phyloP scores from a whole-genome alignment of 2,113 vertebrate species.

The Dipodomys spectabilis region DNA sequence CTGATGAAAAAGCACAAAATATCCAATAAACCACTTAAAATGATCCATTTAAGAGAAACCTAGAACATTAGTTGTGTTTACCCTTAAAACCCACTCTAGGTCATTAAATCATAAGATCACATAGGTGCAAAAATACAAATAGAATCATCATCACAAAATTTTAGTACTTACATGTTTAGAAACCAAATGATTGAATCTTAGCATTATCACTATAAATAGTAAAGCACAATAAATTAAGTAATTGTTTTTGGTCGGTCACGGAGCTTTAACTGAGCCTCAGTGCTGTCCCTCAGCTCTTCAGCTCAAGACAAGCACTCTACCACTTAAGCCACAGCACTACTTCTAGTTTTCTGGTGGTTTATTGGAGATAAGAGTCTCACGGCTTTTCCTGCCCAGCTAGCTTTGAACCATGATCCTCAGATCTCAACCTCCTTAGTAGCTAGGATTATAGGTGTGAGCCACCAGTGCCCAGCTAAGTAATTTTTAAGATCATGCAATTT shows the following conservation, averaged over 20 bases:
- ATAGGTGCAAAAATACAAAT: background rate
- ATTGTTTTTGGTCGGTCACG: background rate
- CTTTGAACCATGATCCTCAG: too few relatives aligned
- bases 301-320: too few relatives aligned
- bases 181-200: background rate
- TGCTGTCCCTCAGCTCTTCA: too few relatives aligned
- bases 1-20: background rate
- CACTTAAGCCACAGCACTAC: too few relatives aligned
- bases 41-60: conserved; percentile 31
- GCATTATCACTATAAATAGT: background rate
- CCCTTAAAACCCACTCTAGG: background rate
- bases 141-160: background rate
- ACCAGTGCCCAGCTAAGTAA: too few relatives aligned
- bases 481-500: background rate
- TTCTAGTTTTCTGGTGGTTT: too few relatives aligned
- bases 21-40: conserved; percentile 1
- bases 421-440: too few relatives aligned
- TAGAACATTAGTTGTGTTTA: background rate
- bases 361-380: too few relatives aligned
- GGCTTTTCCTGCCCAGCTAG: too few relatives aligned
- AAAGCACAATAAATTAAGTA: background rate
- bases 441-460: too few relatives aligned
- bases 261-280: too few relatives aligned
- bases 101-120: background rate
- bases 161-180: background rate